Percentiles rank a stretch among this genome's conserved stretches.
Evolutionary conservation across 1,140 invertebrate genomes (phyloP).

Genomic region (Hyposmocoma kahamanoa): DNA sequence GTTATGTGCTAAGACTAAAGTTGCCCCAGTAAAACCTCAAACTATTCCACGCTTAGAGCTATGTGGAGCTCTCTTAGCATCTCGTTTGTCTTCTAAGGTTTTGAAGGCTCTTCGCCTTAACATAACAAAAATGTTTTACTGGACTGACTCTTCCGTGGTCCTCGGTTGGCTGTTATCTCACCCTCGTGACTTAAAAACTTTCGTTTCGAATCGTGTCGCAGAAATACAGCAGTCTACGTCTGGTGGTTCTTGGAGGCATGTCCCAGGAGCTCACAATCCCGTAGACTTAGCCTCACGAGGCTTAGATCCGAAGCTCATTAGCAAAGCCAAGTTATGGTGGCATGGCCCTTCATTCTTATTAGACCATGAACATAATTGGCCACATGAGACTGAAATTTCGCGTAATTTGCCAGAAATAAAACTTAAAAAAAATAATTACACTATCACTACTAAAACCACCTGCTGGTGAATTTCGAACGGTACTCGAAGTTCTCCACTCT

Average conservation of each 20-base stretch:
- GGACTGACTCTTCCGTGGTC: constrained; percentile 19
- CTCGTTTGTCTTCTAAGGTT: constrained; percentile 3
- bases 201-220: constrained; percentile 43
- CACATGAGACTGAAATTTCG: not conserved
- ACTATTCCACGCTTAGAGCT: constrained; percentile 7
- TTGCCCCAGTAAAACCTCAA: not conserved
- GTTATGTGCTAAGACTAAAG: not conserved
- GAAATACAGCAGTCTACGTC: constrained; percentile 34
- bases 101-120: not conserved
- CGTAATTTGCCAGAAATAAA: not conserved
- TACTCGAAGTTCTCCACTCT: constrained; percentile 3
- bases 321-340: not conserved
- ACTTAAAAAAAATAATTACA: not conserved
- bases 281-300: constrained; percentile 52
- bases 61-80: constrained; percentile 1
- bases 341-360: not conserved
- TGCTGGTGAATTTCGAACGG: not conserved
- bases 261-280: constrained; percentile 39
- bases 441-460: not conserved
- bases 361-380: not conserved
- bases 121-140: constrained; percentile 1
- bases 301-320: constrained; percentile 3
- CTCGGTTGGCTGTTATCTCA: constrained; percentile 17
- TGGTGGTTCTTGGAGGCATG: constrained; percentile 36
- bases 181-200: constrained; percentile 3